Base-by-base conservation (phyloP, 2,113 vertebrate genomes). In the Corvus hawaiiensis region DNA sequence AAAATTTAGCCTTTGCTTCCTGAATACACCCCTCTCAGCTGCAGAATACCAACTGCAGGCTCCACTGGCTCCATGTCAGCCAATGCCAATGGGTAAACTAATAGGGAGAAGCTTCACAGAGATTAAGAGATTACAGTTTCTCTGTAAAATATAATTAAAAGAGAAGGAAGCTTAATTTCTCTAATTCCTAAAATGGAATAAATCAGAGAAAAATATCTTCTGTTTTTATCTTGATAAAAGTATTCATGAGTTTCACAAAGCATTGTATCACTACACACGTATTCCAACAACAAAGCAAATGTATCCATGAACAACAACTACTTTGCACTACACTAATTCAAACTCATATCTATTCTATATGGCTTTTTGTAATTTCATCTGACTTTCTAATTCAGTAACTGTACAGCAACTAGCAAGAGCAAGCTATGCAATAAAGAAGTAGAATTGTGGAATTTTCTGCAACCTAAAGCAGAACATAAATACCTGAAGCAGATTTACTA, bases 111-210 rank as follows among this genome's bases (percentile, higher is more conserved):
- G 90, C 94, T 95, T 93, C 96, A 67, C 1, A 63, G 76, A 85
- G 94, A 97, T 97, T 96, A 97, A 96, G 77, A 97, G 97, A 98
- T 97, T 97, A 97, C 28, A 74, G 48, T 61, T 89, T 63, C 95
- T 84, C 93, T 92, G 67, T 71, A 97, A 97, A 94, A 94, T 67
- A 16, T 90, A 96, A 96, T 97, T 98, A 97, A 96, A 97, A 77
- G 75, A 86, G 48, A 86, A 96, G 51, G 74, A 95, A 97, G 87
- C 82, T 96, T 97, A 96, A 96, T 97, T 97, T 97, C 87, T 84
- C 56, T 94, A 89, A 97, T 97, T 97, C 69, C 81, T 93, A 67
- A 97, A 93, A 84, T 72, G 39, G 62, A 97, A 96, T 90, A 82
- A 71, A 93, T 92, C 73, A 44, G 83, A 95, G 71, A 80, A 86